Conservation (phyloP, 2,888 invertebrate species). For the Netelia fuscicornis region DNA sequence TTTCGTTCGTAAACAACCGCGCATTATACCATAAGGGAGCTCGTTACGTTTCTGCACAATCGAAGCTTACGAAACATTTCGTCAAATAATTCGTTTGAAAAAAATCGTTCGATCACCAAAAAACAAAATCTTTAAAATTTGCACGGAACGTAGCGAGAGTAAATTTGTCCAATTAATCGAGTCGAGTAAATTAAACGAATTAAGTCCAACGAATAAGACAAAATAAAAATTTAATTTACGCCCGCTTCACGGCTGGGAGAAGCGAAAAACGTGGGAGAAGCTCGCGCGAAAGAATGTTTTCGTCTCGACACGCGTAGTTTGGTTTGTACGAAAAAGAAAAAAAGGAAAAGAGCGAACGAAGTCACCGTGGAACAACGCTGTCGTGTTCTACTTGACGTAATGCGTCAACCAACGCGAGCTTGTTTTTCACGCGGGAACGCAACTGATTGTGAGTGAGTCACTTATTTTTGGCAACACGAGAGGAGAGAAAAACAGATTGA, state of each 20-base stretch:
- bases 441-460: conserved; percentile 28
- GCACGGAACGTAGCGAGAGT: no score
- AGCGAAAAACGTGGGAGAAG: conserved; percentile 9
- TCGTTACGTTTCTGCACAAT: neutral
- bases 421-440: conserved; percentile 51
- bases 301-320: conserved; percentile 24
- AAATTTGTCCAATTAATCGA: neutral
- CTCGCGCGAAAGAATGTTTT: conserved; percentile 31
- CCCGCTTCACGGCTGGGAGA: neutral
- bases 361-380: conserved; percentile 40
- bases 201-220: neutral
- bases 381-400: conserved; percentile 57
- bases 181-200: neutral
- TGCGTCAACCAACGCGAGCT: conserved; percentile 38
- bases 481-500: neutral
- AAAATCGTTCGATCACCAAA: no score
- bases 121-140: no score
- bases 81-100: neutral
- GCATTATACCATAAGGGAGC: neutral
- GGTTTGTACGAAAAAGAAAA: neutral
- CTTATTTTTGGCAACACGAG: conserved; percentile 31
- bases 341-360: neutral
- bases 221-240: neutral
- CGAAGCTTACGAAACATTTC: neutral
- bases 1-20: conserved; percentile 28